Base-by-base conservation (phyloP, 2,888 invertebrate species). In the Heliconius hortense region DNA sequence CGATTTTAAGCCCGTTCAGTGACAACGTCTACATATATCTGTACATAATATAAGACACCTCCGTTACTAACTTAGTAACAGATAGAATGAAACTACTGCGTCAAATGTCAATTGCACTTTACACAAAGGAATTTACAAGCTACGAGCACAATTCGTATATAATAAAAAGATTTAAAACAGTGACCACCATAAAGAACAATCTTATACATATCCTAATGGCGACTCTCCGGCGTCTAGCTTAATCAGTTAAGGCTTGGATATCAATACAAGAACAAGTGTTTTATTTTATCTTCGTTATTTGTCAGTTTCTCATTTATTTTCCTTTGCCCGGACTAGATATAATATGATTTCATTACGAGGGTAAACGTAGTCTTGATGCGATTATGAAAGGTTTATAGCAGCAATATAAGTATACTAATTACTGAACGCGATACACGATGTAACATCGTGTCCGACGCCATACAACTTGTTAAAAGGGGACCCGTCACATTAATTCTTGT, bases 401-500 rank as follows among this genome's bases (percentile, higher is more conserved):
- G 74, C 59, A 70, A 74, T 74, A 43, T 71, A 71, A 75, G 74
- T 53, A 77, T 72, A 68, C 78, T 80, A 79, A 80, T 81, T 81
- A 79, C 76, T 73, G 73, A 73, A 74, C 76, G 73, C 76, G 78
- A 69, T 76, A 81, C 77, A 78, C 76, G 73, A 73, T 81, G 79
- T 82, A 82, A 84, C 84, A 84, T 87, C 86, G 85, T 86, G 87
- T 87, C 82, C 80, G 81, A 84, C 82, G 83, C 81, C 83, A 85
- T 84, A 85, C 86, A 82, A 84, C 84, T 87, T 86, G 86, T 87
- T 87, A 86, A 83, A 84, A 84, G 85, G 83, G 84, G 85, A 48
- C 82, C 80, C 81, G 82, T 81, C 82, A 81, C 87, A 84, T 87
- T 87, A 86, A 88, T 84, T 88, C 84, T 85, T 87, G 86, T 87